Conservation (phyloP, 2,797 vertebrate species). For the Coluber constrictor region DNA sequence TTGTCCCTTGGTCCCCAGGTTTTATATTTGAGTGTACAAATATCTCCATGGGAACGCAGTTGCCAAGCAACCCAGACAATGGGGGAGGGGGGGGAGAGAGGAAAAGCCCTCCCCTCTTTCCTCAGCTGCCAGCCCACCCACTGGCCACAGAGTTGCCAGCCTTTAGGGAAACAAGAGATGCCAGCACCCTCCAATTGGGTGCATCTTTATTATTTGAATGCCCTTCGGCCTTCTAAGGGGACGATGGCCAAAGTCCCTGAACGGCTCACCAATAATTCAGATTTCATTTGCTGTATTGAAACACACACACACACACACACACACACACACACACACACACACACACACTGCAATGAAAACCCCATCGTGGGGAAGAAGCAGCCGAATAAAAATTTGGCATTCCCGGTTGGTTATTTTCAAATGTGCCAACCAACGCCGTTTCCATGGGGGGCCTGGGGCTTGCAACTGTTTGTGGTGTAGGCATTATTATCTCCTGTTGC, state of each 20-base stretch:
- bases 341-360: not conserved
- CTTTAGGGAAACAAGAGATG: not conserved
- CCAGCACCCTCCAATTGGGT: not conserved
- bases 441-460: not conserved
- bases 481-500: not conserved
- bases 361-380: not conserved
- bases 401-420: not conserved
- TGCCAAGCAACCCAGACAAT: conserved; percentile 30
- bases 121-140: not conserved
- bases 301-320: too few species aligned
- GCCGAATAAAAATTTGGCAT: not conserved
- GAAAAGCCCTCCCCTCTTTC: not conserved
- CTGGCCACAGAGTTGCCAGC: not conserved
- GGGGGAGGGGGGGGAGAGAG: not conserved
- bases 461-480: not conserved
- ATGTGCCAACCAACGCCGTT: not conserved
- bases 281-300: not conserved
- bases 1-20: not conserved
- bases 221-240: not conserved
- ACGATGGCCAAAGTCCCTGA: not conserved
- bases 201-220: not conserved
- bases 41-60: conserved; percentile 35
- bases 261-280: not conserved
- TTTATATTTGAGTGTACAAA: not conserved
- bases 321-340: too few species aligned